Conservation (phyloP, 1,140 invertebrate species). For the Idris sp. region DNA sequence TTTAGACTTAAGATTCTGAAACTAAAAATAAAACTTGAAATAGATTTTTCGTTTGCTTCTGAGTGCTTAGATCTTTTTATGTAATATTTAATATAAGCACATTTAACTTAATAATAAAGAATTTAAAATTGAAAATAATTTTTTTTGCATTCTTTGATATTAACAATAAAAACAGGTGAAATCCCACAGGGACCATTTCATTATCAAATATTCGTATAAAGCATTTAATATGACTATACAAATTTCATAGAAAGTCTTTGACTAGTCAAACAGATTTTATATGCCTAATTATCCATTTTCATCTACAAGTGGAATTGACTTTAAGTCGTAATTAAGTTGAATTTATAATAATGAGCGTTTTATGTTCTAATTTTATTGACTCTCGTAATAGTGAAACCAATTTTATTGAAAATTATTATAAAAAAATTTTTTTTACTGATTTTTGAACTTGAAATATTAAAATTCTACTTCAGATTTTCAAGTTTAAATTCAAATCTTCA, state of each 20-base stretch:
- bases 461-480: too few relatives aligned
- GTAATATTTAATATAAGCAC: too few relatives aligned
- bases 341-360: too few relatives aligned
- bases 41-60: conserved; percentile 29
- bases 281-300: conserved; percentile 38
- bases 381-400: too few relatives aligned
- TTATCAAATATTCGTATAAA: conserved; percentile 39
- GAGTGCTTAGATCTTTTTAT: conserved; percentile 21
- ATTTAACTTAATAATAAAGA: neutral
- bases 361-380: conserved; percentile 44
- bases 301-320: conserved; percentile 36
- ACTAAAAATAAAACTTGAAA: conserved; percentile 11
- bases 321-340: conserved; percentile 29
- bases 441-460: too few relatives aligned
- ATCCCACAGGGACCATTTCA: conserved; percentile 70
- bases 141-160: conserved; percentile 30
- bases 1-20: conserved; percentile 37
- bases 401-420: too few relatives aligned
- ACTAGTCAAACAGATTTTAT: conserved; percentile 44
- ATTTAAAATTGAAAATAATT: neutral
- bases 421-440: too few relatives aligned
- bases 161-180: conserved; percentile 31
- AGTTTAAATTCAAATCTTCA: too few relatives aligned
- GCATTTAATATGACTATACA: conserved; percentile 36
- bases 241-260: conserved; percentile 14